Evolutionary conservation across 2,888 invertebrate genomes (phyloP), one percentile per base, ranked within the genome.

Genomic region (Harpalus rufipes): DNA sequence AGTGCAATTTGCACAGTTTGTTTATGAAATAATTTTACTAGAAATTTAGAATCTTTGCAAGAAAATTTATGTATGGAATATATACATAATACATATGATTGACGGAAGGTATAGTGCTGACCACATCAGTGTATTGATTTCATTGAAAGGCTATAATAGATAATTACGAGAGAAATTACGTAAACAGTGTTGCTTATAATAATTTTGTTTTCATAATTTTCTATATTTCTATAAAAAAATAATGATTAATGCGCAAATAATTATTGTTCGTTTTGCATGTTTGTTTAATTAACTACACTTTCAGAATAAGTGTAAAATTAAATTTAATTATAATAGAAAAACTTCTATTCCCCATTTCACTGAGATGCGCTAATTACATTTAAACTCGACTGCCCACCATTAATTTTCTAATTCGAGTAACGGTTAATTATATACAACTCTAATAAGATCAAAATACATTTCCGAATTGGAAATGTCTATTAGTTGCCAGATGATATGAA

Each of bases 381-480:
- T 63, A 68, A 32, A 68, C 14, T n/a, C n/a, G 68, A 68, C 32
- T 32, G 32, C 32, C 25, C 25, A n/a, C 68, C 32, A 68, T 68
- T 68, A 68, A 32, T 7, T 65, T 65, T 68, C n/a, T 32, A 68
- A 68, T 6, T 39, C 8, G 7, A 7, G n/a, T 68, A 68, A 68
- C 68, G 68, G 63, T 63, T 14, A 1, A 12, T 25, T 25, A 4
- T 25, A 25, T 63, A 63, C 63, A 63, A 63, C 25, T 12, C 63
- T 63, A 63, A 63, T 63, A 63, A 63, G 21, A 63, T 63, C 59
- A 18, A 5, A 63, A 12, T 21, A 14, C 39, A 32, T 39, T 68
- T 68, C 10, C 25, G 39, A 68, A 41, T 68, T 68, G n/a, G 39
- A 68, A 68, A 68, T 68, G 32, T 39, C 68, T 32, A 68, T 68